phyloP scores from a whole-genome alignment of 2,888 invertebrate genomes.

The Drosophila cracens region DNA sequence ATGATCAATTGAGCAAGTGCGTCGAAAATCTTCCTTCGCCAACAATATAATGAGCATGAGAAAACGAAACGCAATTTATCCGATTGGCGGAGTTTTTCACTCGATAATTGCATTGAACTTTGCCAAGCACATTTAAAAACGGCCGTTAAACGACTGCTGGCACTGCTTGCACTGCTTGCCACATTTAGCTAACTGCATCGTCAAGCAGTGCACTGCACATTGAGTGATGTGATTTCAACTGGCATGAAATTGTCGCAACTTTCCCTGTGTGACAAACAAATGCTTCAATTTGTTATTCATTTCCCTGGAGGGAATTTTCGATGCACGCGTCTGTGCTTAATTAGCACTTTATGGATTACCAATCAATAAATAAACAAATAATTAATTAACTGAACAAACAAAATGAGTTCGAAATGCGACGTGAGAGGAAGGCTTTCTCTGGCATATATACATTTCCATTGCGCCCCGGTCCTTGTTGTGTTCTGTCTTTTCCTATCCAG shows the following conservation, averaged over 20 bases:
- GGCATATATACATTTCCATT: conserved; percentile 32
- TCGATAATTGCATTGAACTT: not conserved
- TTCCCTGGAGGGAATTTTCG: conserved; percentile 2
- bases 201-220: conserved; percentile 15
- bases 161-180: conserved; percentile 30
- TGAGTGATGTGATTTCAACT: not conserved
- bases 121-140: not conserved
- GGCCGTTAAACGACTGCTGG: not conserved
- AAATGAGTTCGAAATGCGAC: conserved; percentile 7
- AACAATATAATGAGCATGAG: not conserved
- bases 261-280: not conserved
- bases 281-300: not conserved
- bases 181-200: not conserved
- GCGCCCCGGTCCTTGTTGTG: conserved; percentile 42
- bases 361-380: conserved; percentile 6
- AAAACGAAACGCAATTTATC: not conserved
- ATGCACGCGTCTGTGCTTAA: not conserved
- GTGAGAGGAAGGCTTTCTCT: conserved; percentile 24
- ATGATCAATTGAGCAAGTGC: not conserved
- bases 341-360: not conserved
- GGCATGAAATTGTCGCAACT: not conserved
- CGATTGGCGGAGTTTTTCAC: not conserved
- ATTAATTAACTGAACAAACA: not conserved
- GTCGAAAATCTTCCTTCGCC: not conserved
- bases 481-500: conserved; percentile 50